These are phyloP conservation scores for Dreissena polymorpha DNA, from an alignment of 1,140 invertebrate species.

Conservation along the genomic window DNA sequence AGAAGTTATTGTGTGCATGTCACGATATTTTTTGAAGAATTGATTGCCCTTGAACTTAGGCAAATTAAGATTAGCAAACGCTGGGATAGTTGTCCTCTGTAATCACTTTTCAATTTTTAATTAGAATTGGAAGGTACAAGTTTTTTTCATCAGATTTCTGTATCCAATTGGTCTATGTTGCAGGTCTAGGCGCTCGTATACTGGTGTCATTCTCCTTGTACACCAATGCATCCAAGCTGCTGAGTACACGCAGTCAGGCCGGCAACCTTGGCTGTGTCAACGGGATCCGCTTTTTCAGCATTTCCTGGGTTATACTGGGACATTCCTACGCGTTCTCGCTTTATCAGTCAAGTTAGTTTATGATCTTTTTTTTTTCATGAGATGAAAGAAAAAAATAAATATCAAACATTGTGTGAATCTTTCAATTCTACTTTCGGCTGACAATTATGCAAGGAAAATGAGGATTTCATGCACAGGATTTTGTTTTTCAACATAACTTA, in stretches of 20 bases:
- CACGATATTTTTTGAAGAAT: neutral
- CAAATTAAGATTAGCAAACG: neutral
- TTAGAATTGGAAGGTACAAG: neutral
- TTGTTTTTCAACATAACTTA: too few species aligned
- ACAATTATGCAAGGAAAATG: too few species aligned
- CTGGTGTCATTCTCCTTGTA: conserved; percentile 77
- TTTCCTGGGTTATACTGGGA: conserved; percentile 95
- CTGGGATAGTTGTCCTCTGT: neutral
- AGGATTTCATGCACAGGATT: too few species aligned
- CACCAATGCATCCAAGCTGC: conserved; percentile 76
- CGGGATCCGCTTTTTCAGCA: conserved; percentile 86
- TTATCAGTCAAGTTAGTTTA: conserved; percentile 9
- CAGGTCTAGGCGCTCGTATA: conserved; percentile 58
- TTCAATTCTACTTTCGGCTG: too few species aligned
- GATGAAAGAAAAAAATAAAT: too few species aligned
- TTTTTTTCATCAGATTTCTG: neutral
- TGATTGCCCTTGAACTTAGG: neutral
- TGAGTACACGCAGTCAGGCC: conserved; percentile 65
- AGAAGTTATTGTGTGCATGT: too few species aligned
- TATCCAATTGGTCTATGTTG: neutral
- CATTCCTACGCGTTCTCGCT: conserved; percentile 83
- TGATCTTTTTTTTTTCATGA: neutral
- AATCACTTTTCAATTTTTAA: neutral
- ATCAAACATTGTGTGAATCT: too few species aligned
- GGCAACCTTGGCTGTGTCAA: conserved; percentile 64